A percentile compares a stretch with the other conserved stretches of the same genome.
phyloP scores from a whole-genome alignment of 1,140 invertebrate species.

The Euura saliciscinereae region DNA sequence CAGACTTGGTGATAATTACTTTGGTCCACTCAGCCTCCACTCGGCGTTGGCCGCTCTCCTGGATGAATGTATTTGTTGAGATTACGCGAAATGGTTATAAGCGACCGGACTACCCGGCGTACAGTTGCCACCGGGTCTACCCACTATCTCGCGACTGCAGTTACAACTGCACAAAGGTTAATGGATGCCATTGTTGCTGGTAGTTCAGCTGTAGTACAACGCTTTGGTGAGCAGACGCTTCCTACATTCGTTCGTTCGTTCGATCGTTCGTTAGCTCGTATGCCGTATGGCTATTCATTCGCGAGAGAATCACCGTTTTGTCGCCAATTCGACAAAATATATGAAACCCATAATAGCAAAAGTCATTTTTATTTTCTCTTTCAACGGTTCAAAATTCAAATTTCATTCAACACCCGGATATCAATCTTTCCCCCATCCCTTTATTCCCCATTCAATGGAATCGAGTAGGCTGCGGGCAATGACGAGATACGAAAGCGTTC shows the following conservation, averaged over 20 bases:
- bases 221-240: constrained; percentile 6
- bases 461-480: too few relatives aligned
- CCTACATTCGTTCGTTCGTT: neutral
- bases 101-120: constrained; percentile 34
- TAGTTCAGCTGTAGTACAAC: constrained; percentile 29
- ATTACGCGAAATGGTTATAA: constrained; percentile 58
- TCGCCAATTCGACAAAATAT: too few relatives aligned
- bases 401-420: too few relatives aligned
- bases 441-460: too few relatives aligned
- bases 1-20: constrained; percentile 44
- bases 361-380: too few relatives aligned
- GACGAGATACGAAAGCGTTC: too few relatives aligned
- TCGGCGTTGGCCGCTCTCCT: constrained; percentile 24
- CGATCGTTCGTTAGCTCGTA: neutral
- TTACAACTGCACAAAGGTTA: constrained; percentile 56
- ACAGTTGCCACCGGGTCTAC: neutral
- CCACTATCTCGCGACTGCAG: constrained; percentile 54
- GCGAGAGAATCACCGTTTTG: too few relatives aligned
- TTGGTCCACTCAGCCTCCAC: constrained; percentile 41
- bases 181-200: constrained; percentile 58
- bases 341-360: too few relatives aligned
- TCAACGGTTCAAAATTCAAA: too few relatives aligned
- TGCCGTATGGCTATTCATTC: too few relatives aligned
- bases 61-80: constrained; percentile 55
- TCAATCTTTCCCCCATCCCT: too few relatives aligned